These are phyloP conservation scores for Agrypnia vestita DNA, from an alignment of 1,140 invertebrate species.

Conservation along the genomic window DNA sequence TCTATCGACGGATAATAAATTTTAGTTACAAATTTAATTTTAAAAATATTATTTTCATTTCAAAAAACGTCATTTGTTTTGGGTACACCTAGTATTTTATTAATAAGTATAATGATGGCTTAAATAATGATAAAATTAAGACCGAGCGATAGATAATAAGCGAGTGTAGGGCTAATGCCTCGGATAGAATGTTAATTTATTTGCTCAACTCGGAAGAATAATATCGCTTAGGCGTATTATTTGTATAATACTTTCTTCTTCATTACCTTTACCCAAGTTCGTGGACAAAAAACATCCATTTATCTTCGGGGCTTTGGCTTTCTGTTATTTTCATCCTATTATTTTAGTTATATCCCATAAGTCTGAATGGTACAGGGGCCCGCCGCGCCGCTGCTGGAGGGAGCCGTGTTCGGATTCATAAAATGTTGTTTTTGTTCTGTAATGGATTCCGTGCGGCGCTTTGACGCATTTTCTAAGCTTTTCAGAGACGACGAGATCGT, in stretches of 20 bases:
- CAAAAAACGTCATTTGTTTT: too few relatives aligned
- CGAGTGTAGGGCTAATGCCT: neutral
- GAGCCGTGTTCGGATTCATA: slow-evolving; percentile 41
- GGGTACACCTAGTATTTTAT: too few relatives aligned
- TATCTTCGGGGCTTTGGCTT: slow-evolving; percentile 41
- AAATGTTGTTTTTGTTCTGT: slow-evolving; percentile 41
- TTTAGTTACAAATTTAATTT: too few relatives aligned
- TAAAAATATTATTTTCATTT: too few relatives aligned
- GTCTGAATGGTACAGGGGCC: slow-evolving; percentile 16
- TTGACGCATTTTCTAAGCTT: slow-evolving; percentile 42
- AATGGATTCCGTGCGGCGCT: slow-evolving; percentile 38
- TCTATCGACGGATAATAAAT: too few relatives aligned
- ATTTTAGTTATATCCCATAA: slow-evolving; percentile 39
- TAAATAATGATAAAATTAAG: too few relatives aligned
- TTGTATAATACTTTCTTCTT: slow-evolving; percentile 44
- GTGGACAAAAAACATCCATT: slow-evolving; percentile 40
- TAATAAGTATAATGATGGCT: too few relatives aligned
- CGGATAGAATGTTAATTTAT: slow-evolving; percentile 25
- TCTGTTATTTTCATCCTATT: slow-evolving; percentile 44
- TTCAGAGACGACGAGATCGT: slow-evolving; percentile 4
- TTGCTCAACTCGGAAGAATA: slow-evolving; percentile 30
- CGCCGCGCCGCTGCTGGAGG: neutral
- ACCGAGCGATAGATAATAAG: neutral
- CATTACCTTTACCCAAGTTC: slow-evolving; percentile 38
- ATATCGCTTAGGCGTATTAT: slow-evolving; percentile 21